Conservation (phyloP, 2,113 vertebrate genomes). For the Loxodonta africana region DNA sequence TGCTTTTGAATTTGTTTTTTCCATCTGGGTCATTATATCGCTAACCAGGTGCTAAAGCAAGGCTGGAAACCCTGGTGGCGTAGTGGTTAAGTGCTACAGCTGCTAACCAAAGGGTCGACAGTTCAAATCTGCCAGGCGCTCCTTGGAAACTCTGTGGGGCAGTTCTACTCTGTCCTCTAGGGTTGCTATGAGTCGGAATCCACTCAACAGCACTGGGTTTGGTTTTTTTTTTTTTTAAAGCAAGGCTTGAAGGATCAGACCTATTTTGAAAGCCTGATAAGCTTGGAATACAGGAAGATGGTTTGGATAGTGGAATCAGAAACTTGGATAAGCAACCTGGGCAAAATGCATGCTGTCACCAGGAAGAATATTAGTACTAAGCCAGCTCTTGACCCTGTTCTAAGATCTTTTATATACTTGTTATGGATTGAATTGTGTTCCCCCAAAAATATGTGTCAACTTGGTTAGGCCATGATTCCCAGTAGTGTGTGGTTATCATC, state of each 20-base stretch:
- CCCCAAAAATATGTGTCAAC: too few relatives aligned
- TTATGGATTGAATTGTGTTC: too few relatives aligned
- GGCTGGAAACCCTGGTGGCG: not conserved
- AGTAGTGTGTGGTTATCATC: too few relatives aligned
- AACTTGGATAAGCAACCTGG: conserved; percentile 57
- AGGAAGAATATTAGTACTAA: conserved; percentile 36
- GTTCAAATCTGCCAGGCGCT: too few relatives aligned
- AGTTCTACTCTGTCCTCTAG: too few relatives aligned
- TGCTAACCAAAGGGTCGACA: too few relatives aligned
- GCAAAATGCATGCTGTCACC: conserved; percentile 17
- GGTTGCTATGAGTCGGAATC: too few relatives aligned
- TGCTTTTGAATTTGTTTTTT: not conserved
- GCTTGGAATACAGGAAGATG: conserved; percentile 35
- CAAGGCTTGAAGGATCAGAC: conserved; percentile 13
- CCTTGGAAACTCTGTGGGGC: too few relatives aligned
- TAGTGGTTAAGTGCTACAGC: too few relatives aligned
- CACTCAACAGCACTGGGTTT: too few relatives aligned
- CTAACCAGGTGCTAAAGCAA: conserved; percentile 34
- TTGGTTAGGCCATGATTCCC: too few relatives aligned
- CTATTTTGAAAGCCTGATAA: conserved; percentile 30
- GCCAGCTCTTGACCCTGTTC: not conserved
- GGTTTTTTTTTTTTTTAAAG: not conserved
- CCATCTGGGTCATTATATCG: not conserved
- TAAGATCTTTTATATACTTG: conserved; percentile 39
- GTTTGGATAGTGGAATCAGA: conserved; percentile 48